These are phyloP conservation scores for Regulus satrapa DNA, from an alignment of 2,113 vertebrate species.

Conservation along the genomic window DNA sequence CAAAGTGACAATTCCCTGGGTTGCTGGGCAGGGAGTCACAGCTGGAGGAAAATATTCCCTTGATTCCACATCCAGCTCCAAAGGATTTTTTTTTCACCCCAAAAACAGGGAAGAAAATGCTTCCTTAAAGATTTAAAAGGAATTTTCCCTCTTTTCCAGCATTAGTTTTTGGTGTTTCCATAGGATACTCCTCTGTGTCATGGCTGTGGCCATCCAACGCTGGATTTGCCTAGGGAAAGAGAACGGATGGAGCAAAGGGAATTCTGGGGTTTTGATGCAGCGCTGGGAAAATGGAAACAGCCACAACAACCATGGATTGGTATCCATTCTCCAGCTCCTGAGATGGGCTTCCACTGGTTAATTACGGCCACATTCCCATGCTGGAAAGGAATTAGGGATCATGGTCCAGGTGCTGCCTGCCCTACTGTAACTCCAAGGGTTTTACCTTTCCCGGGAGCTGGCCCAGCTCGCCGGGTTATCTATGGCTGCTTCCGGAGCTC, in stretches of 20 bases:
- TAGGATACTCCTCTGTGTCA: neutral
- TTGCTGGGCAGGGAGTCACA: neutral
- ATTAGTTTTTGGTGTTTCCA: neutral
- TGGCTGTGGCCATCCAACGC: neutral
- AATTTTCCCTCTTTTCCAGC: neutral
- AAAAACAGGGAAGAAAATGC: neutral
- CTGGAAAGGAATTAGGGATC: neutral
- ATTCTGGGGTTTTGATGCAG: neutral
- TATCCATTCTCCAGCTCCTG: neutral
- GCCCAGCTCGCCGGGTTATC: neutral
- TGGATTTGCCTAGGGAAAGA: neutral
- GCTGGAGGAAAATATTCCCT: rapidly evolving
- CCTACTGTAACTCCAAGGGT: neutral
- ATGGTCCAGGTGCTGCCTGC: rapidly evolving
- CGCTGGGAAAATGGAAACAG: neutral
- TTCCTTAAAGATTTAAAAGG: neutral
- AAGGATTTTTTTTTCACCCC: too few species aligned
- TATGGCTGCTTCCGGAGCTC: neutral
- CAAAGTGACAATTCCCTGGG: neutral
- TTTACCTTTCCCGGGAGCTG: neutral
- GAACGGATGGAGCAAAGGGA: neutral
- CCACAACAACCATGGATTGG: neutral
- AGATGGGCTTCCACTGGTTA: neutral
- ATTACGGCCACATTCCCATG: rapidly evolving
- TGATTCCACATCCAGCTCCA: neutral